phyloP scores from a whole-genome alignment of 2,113 vertebrate species.

The Scolopax mira region DNA sequence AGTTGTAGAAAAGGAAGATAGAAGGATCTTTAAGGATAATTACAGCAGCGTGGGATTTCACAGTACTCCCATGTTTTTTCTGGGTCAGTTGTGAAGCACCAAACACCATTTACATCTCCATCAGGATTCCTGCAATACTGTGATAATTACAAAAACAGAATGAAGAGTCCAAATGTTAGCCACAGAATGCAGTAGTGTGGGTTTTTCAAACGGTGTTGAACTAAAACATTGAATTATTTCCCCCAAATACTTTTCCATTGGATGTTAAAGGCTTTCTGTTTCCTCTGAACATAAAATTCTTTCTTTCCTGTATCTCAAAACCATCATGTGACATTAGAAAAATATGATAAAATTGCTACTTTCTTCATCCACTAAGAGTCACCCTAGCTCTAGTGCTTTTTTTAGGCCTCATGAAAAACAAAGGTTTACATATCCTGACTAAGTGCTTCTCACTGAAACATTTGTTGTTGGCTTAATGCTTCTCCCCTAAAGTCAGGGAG shows the following conservation, averaged over 20 bases:
- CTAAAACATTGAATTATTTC: not conserved
- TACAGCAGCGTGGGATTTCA: slow-evolving; percentile 85
- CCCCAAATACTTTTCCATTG: not conserved
- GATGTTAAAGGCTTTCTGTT: not conserved
- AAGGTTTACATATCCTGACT: not conserved
- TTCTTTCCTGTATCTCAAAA: not conserved
- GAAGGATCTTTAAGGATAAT: slow-evolving; percentile 20
- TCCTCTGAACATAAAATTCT: not conserved
- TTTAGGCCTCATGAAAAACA: not conserved
- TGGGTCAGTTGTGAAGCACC: slow-evolving; percentile 89
- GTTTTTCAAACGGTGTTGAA: not conserved
- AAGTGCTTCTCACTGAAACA: not conserved
- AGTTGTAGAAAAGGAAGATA: not conserved
- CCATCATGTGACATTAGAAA: not conserved
- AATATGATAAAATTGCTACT: not conserved
- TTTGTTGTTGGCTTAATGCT: not conserved
- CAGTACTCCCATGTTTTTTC: slow-evolving; percentile 89
- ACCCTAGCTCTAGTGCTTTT: not conserved
- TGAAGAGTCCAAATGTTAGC: not conserved
- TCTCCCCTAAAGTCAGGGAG: not conserved
- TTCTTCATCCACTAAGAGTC: not conserved
- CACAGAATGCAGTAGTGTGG: not conserved
- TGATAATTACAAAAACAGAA: slow-evolving; percentile 23
- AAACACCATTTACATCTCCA: slow-evolving; percentile 83
- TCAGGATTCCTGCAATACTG: slow-evolving; percentile 94